Evolutionary conservation across 2,888 invertebrate species (phyloP).

Genomic region (Campaea margaritaria): DNA sequence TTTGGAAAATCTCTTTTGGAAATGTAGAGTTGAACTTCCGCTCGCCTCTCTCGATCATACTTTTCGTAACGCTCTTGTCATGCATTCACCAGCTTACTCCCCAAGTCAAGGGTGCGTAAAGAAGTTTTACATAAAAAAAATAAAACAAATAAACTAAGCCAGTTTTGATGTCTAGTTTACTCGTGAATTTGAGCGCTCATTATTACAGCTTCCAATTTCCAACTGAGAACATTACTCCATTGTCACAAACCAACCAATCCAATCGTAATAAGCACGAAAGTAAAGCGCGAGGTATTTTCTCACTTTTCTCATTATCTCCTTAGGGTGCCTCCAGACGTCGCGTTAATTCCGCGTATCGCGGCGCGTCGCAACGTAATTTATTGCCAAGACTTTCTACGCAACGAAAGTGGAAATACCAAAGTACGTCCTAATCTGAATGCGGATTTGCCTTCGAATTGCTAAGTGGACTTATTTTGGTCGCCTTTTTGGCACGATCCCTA

Average conservation of each 20-base stretch:
- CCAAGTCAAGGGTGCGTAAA: too few species aligned
- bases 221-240: constrained; percentile 8
- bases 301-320: constrained; percentile 38
- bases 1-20: too few species aligned
- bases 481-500: constrained; percentile 18
- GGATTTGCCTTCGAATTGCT: constrained; percentile 33
- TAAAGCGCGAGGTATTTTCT: constrained; percentile 33
- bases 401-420: constrained; percentile 28
- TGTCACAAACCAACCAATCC: constrained; percentile 21
- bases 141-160: too few species aligned
- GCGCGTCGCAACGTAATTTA: constrained; percentile 34
- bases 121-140: too few species aligned
- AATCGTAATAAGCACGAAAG: constrained; percentile 29
- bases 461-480: constrained; percentile 31
- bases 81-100: too few species aligned
- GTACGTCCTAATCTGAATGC: constrained; percentile 23
- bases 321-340: constrained; percentile 28
- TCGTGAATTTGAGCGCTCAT: too few species aligned
- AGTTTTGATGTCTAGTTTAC: too few species aligned
- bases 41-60: too few species aligned
- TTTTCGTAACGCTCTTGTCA: too few species aligned
- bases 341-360: constrained; percentile 41
- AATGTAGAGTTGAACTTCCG: too few species aligned
- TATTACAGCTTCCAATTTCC: constrained; percentile 5
- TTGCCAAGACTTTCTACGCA: constrained; percentile 30